Conservation (phyloP, 2,797 vertebrate species). For the Chelidonichthys spinosus region DNA sequence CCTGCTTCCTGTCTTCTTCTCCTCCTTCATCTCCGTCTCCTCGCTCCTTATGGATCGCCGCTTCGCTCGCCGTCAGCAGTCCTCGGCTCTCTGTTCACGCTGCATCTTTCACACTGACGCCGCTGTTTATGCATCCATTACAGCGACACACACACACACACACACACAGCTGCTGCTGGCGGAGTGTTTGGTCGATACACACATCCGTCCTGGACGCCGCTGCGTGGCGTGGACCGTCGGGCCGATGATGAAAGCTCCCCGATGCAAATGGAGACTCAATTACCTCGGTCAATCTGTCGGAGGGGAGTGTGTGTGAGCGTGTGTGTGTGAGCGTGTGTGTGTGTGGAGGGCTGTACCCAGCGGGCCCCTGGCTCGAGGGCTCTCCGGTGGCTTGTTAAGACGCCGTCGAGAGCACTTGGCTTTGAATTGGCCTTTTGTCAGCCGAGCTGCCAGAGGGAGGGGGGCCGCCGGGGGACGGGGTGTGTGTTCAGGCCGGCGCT, state of each 20-base stretch:
- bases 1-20: constrained; percentile 17
- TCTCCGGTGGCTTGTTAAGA: constrained; percentile 99
- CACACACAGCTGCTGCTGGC: constrained; percentile 48
- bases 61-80: constrained; percentile 57
- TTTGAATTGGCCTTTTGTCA: constrained; percentile 98
- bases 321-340: constrained; percentile 23
- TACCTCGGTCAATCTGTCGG: constrained; percentile 95
- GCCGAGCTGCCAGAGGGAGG: constrained; percentile 81
- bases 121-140: constrained; percentile 32
- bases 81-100: constrained; percentile 17
- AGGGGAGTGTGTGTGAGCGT: constrained; percentile 41
- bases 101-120: constrained; percentile 50
- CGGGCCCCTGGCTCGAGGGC: constrained; percentile 90
- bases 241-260: constrained; percentile 82
- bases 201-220: constrained; percentile 53
- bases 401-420: constrained; percentile 96
- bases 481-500: constrained; percentile 9
- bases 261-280: constrained; percentile 97
- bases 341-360: constrained; percentile 80
- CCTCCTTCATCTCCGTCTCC: constrained; percentile 18
- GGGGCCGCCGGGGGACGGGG: constrained; percentile 23
- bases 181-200: constrained; percentile 43
- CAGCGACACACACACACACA: constrained; percentile 5
- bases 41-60: constrained; percentile 51
- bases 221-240: constrained; percentile 32